A percentile compares a stretch with the other conserved stretches of the same genome.
Evolutionary conservation across 2,113 vertebrate genomes (phyloP).

Genomic region (Perca schrenkii): DNA sequence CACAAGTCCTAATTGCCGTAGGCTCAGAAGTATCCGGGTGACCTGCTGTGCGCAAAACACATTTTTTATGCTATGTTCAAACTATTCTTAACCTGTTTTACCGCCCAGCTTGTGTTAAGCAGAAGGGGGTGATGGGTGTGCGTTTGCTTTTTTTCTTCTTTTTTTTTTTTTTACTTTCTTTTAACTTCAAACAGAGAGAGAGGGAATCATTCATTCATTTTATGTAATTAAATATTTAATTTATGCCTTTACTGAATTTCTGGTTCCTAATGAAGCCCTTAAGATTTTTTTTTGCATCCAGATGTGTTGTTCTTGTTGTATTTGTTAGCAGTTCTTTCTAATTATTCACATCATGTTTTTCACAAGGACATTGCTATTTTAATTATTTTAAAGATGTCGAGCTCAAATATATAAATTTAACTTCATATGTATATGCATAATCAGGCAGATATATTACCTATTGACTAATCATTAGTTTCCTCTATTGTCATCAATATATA

Average conservation of each 20-base stretch:
- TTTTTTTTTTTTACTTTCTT: slow-evolving; percentile 3
- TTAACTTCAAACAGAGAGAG: slow-evolving; percentile 33
- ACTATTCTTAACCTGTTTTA: slow-evolving; percentile 54
- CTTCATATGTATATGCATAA: not conserved
- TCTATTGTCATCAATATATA: too few relatives aligned
- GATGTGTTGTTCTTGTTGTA: not conserved
- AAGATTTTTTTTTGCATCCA: slow-evolving; percentile 6
- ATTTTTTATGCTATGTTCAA: slow-evolving; percentile 38
- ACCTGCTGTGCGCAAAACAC: slow-evolving; percentile 50
- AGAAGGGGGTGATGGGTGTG: not conserved
- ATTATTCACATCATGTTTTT: not conserved
- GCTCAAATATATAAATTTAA: not conserved
- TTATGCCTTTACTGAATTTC: slow-evolving; percentile 6
- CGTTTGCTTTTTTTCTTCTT: not conserved
- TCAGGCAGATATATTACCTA: not conserved
- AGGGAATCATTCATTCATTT: slow-evolving; percentile 31
- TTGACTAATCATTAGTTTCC: not conserved
- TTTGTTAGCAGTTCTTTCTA: not conserved
- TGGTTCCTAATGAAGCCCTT: slow-evolving; percentile 37
- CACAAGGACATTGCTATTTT: not conserved
- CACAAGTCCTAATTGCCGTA: slow-evolving; percentile 58
- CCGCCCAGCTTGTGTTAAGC: slow-evolving; percentile 22
- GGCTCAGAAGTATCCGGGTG: slow-evolving; percentile 54
- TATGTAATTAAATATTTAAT: too few relatives aligned
- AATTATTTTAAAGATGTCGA: not conserved